Base-by-base conservation (phyloP, 2,113 vertebrate species). In the Strix aluco region DNA sequence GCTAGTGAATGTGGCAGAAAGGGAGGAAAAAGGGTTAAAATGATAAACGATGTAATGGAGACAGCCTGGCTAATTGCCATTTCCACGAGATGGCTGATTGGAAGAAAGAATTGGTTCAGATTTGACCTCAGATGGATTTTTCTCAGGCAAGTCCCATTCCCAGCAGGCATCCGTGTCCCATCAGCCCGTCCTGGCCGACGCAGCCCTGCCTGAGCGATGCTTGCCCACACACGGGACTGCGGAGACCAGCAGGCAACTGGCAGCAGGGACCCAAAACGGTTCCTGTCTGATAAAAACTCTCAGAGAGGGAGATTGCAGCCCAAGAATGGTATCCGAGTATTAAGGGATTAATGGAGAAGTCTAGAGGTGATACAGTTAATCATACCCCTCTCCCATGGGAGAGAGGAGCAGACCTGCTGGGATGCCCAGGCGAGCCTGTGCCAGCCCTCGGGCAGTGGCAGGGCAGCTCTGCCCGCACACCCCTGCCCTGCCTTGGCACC, bases 151-250 rank as follows among this genome's bases (percentile, higher is more conserved):
- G 25, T 44, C 38, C 44, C 36, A 22, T 42, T 65, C 71, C 75
- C 66, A 52, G 49, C 49, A 34, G 57, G 42, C 22, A 46, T 1
- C 2, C 3, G 32, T 29, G 59, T 20, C 9, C 3, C 6, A 9
- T 9, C 86, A 32, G 69, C n/a, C 7, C 2, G 1, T 10, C 52
- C 29, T 3, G 17, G 26, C 38, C 5, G 9, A 38, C 0, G 26
- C 51, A 46, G 51, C 42, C 30, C 29, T 6, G 57, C 57, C 66
- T 42, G 44, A 10, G 21, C 3, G 4, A 9, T 12, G 34, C 18
- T 34, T 25, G 30, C 29, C 57, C 34, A 25, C n/a, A 11, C 6
- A 11, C 2, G 15, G 51, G 27, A 36, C n/a, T 0, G 1, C 1
- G 1, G 32, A 46, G 46, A 14, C 40, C 80, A 57, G 67, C 20